A percentile compares a stretch with the other conserved stretches of the same genome.
Evolutionary conservation across 2,797 vertebrate species (phyloP).

Genomic region (Pagetopsis macropterus): DNA sequence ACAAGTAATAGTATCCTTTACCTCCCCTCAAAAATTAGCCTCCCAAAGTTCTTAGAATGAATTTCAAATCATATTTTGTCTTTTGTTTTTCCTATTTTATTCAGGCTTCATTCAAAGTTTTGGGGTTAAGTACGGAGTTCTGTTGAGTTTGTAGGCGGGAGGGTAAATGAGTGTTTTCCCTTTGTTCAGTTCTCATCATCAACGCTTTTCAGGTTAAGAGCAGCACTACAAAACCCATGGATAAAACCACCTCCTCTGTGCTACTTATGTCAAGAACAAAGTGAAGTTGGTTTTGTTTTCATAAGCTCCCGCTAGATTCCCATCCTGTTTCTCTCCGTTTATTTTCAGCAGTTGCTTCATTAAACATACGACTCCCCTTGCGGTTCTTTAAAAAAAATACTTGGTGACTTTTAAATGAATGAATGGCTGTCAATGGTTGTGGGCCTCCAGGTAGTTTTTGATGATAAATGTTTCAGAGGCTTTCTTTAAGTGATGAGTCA

Average conservation of each 20-base stretch:
- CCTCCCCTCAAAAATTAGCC: background rate
- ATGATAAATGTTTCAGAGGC: conserved; percentile 11
- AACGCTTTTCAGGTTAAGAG: background rate
- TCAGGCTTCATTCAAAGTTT: background rate
- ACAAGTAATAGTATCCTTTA: background rate
- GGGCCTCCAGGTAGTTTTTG: background rate
- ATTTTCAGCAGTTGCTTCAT: conserved; percentile 26
- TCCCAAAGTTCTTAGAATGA: background rate
- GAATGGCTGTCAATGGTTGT: conserved; percentile 23
- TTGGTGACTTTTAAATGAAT: conserved; percentile 17
- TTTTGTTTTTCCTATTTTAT: background rate
- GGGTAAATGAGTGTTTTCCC: background rate
- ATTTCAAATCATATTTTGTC: background rate
- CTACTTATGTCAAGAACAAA: conserved; percentile 1
- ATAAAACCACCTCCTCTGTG: background rate
- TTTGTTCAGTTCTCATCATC: background rate
- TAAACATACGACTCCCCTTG: background rate
- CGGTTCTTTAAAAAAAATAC: conserved; percentile 13
- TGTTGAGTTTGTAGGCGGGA: background rate
- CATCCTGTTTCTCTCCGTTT: background rate
- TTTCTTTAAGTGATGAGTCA: conserved; percentile 21
- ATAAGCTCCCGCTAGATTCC: background rate
- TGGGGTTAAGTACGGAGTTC: background rate
- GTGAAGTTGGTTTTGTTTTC: conserved; percentile 2
- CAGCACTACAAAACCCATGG: background rate